A percentile compares a stretch with the other conserved stretches of the same genome.
Evolutionary conservation across 2,888 invertebrate genomes (phyloP).

Genomic region (Oscheius sp.): DNA sequence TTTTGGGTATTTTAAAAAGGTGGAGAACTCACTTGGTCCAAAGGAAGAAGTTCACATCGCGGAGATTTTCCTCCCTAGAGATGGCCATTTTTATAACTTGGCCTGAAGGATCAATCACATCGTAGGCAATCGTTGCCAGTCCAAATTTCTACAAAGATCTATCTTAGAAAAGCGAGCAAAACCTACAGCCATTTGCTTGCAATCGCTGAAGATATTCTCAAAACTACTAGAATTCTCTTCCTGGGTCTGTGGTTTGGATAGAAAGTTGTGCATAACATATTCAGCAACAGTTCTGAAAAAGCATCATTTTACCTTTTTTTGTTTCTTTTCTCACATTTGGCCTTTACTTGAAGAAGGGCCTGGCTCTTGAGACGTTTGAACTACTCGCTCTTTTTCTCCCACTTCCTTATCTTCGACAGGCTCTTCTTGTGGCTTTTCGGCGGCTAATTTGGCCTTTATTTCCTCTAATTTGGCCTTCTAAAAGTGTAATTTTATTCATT

Average conservation of each 20-base stretch:
- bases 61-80: conserved; percentile 5
- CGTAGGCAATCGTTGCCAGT: neutral
- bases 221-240: neutral
- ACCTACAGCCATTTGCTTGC: neutral
- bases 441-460: too few relatives aligned
- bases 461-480: too few relatives aligned
- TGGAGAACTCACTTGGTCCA: conserved; percentile 18
- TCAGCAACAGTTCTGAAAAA: neutral
- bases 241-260: neutral
- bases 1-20: neutral
- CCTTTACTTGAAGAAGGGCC: too few relatives aligned
- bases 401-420: too few relatives aligned
- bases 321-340: too few relatives aligned
- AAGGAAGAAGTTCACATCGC: conserved; percentile 22
- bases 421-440: too few relatives aligned
- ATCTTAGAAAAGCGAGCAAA: neutral
- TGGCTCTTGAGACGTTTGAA: too few relatives aligned
- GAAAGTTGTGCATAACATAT: neutral
- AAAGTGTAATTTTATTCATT: neutral
- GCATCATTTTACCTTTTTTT: too few relatives aligned
- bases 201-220: conserved; percentile 2
- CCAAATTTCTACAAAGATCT: neutral
- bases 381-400: too few relatives aligned
- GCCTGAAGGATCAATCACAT: conserved; percentile 3
- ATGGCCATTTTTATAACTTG: conserved; percentile 16